phyloP scores from a whole-genome alignment of 2,888 invertebrate genomes.

The Bellardia pandia region DNA sequence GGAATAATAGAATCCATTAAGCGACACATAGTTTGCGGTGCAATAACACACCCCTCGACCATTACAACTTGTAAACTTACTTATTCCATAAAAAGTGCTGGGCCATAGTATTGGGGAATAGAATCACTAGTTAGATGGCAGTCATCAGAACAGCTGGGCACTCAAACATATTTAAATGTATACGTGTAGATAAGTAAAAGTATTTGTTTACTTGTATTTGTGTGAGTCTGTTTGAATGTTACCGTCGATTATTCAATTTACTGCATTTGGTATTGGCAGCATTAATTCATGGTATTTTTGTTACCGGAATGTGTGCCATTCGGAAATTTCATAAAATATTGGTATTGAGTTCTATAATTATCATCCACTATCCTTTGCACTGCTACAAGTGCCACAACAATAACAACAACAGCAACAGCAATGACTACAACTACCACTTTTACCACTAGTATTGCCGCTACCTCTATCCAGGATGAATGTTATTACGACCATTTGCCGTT shows the following conservation, averaged over 20 bases:
- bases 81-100: too few species aligned
- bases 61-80: too few species aligned
- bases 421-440: neutral
- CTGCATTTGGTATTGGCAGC: constrained; percentile 72
- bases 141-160: too few species aligned
- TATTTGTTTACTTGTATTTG: constrained; percentile 13
- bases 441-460: neutral
- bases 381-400: constrained; percentile 26
- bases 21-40: too few species aligned
- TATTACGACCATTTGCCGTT: constrained; percentile 37
- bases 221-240: constrained; percentile 36
- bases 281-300: constrained; percentile 72
- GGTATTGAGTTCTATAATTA: constrained; percentile 67
- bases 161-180: neutral
- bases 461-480: constrained; percentile 34
- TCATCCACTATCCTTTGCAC: constrained; percentile 47
- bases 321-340: constrained; percentile 73
- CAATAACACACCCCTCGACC: too few species aligned
- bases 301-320: constrained; percentile 71
- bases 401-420: constrained; percentile 8
- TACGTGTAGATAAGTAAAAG: neutral
- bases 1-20: too few species aligned
- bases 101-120: too few species aligned
- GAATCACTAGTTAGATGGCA: too few species aligned
- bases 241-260: constrained; percentile 72